phyloP scores from a whole-genome alignment of 1,140 invertebrate genomes.

The Liolophura sinensis region DNA sequence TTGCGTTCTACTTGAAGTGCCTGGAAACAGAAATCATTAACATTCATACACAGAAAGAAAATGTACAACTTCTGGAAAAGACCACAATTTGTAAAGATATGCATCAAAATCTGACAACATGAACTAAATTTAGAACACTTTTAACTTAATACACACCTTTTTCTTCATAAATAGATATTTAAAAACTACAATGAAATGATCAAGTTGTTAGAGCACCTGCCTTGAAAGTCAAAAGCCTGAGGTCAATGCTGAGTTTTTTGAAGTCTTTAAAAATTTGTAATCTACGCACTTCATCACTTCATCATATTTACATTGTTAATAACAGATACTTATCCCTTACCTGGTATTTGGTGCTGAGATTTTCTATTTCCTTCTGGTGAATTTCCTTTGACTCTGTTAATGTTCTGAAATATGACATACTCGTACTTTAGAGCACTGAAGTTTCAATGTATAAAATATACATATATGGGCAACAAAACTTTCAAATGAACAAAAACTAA shows the following conservation, averaged over 20 bases:
- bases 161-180: too few relatives aligned
- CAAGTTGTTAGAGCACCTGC: too few relatives aligned
- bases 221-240: too few relatives aligned
- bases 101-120: neutral
- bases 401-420: slow-evolving; percentile 24
- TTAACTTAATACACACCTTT: neutral
- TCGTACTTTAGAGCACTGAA: neutral
- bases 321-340: slow-evolving; percentile 10
- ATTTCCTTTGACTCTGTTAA: slow-evolving; percentile 36
- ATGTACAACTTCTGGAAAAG: too few relatives aligned
- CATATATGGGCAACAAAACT: neutral
- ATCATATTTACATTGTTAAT: too few relatives aligned
- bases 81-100: neutral
- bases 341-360: slow-evolving; percentile 34
- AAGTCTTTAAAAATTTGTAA: too few relatives aligned
- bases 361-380: slow-evolving; percentile 34
- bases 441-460: neutral
- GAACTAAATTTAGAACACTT: neutral
- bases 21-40: slow-evolving; percentile 15
- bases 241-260: too few relatives aligned
- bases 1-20: slow-evolving; percentile 42
- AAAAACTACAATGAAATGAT: too few relatives aligned
- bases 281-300: too few relatives aligned
- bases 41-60: too few relatives aligned
- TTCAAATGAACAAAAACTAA: slow-evolving; percentile 1